A percentile compares a stretch with the other conserved stretches of the same genome.
Evolutionary conservation across 1,140 invertebrate species (phyloP).

Genomic region (Trachymyrmex cornetzi): DNA sequence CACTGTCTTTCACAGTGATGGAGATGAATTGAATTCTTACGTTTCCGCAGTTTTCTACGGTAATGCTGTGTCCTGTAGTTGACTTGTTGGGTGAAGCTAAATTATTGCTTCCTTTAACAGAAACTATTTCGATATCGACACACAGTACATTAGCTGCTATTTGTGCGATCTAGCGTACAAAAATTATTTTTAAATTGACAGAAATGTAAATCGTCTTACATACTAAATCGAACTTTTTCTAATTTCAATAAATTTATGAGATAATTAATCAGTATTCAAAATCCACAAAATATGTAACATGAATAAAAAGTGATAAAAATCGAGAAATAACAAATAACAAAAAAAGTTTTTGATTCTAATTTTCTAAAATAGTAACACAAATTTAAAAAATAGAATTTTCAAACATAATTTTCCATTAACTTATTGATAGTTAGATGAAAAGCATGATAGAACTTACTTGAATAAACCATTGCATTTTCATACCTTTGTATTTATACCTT

Average conservation of each 20-base stretch:
- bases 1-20: not conserved
- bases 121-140: slow-evolving; percentile 90
- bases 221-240: not conserved
- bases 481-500: slow-evolving; percentile 85
- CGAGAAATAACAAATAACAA: not conserved
- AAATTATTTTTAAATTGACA: not conserved
- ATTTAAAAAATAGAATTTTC: not conserved
- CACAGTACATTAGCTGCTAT: slow-evolving; percentile 91
- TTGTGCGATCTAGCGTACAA: slow-evolving; percentile 89
- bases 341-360: not conserved
- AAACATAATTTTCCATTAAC: not conserved
- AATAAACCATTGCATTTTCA: not conserved
- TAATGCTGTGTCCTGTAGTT: slow-evolving; percentile 91
- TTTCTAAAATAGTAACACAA: not conserved
- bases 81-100: slow-evolving; percentile 89
- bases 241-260: not conserved
- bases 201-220: not conserved
- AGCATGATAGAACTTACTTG: not conserved
- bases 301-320: not conserved
- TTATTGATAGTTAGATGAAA: not conserved
- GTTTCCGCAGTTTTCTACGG: slow-evolving; percentile 90
- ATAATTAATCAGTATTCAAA: not conserved
- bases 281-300: not conserved
- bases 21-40: slow-evolving; percentile 83
- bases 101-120: slow-evolving; percentile 89